A percentile compares a stretch with the other conserved stretches of the same genome.
Conservation (phyloP, 2,113 vertebrate genomes). For the Chaetodon trifascialis region DNA sequence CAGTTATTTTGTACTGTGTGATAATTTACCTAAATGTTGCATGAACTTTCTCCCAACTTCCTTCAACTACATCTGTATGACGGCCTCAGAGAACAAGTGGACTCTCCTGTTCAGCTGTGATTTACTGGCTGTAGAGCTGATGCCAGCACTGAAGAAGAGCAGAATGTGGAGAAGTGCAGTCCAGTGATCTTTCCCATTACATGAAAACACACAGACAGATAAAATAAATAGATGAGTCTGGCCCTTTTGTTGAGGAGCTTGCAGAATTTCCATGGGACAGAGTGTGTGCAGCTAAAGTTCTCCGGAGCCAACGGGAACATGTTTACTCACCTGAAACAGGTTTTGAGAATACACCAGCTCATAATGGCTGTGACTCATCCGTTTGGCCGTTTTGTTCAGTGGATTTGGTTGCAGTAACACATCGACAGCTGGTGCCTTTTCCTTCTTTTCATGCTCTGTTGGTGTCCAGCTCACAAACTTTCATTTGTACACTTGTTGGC, state of each 20-base stretch:
- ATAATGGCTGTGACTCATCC: constrained; percentile 1
- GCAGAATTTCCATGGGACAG: not conserved
- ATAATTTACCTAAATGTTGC: not conserved
- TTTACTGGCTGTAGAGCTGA: not conserved
- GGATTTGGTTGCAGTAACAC: not conserved
- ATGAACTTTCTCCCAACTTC: not conserved
- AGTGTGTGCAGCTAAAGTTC: not conserved
- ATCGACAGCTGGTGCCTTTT: constrained; percentile 15
- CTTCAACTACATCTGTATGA: not conserved
- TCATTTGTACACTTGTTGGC: constrained; percentile 6
- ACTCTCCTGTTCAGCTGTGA: too few relatives aligned
- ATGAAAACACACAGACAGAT: not conserved
- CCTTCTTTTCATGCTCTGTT: not conserved
- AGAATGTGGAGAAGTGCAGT: not conserved
- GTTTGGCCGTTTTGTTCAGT: constrained; percentile 9
- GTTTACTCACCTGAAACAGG: constrained; percentile 4
- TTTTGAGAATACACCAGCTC: constrained; percentile 18
- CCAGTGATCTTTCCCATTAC: not conserved
- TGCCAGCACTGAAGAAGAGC: not conserved
- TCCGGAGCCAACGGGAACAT: not conserved
- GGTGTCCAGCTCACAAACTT: not conserved
- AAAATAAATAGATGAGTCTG: not conserved
- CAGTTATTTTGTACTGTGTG: not conserved
- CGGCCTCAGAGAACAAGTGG: not conserved
- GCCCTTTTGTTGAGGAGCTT: not conserved